Conservation (phyloP, 2,888 invertebrate genomes). For the Ophraella communa region DNA sequence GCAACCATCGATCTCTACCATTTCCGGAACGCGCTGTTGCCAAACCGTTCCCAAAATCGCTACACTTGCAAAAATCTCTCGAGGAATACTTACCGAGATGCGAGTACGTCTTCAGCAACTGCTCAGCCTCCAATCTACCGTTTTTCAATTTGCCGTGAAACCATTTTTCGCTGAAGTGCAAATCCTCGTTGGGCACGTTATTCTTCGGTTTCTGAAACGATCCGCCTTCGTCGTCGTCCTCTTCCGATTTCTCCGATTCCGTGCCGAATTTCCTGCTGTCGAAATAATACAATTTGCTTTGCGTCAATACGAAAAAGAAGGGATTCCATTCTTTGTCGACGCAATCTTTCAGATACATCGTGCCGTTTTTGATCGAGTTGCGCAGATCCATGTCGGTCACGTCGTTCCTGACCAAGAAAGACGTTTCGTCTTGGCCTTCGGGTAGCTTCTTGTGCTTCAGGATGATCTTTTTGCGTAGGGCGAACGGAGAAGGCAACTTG, state of each 20-base stretch:
- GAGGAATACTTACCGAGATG: conserved; percentile 71
- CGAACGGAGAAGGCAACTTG: conserved; percentile 82
- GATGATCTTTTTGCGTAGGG: conserved; percentile 77
- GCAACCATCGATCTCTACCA: too few species aligned
- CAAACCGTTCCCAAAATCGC: too few species aligned
- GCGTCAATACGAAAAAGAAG: conserved; percentile 91
- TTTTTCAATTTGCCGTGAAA: conserved; percentile 88
- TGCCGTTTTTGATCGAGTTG: conserved; percentile 87
- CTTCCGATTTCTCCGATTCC: conserved; percentile 54
- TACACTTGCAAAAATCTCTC: too few species aligned
- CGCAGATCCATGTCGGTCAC: conserved; percentile 78
- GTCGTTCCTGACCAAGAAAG: conserved; percentile 65
- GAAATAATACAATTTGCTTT: conserved; percentile 87
- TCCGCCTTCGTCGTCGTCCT: conserved; percentile 53
- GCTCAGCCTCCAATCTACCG: conserved; percentile 81
- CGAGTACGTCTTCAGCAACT: conserved; percentile 76
- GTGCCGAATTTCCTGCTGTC: conserved; percentile 63
- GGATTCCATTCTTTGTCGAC: conserved; percentile 90
- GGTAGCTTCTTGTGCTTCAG: conserved; percentile 93
- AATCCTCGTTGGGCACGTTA: conserved; percentile 81
- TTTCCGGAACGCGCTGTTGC: too few species aligned
- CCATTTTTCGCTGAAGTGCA: conserved; percentile 93
- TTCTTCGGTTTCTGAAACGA: conserved; percentile 62
- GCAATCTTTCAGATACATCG: conserved; percentile 87
- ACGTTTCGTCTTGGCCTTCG: conserved; percentile 81